Evolutionary conservation across 2,797 vertebrate genomes (phyloP).

Genomic region (Xiphorhynchus erythropygius): DNA sequence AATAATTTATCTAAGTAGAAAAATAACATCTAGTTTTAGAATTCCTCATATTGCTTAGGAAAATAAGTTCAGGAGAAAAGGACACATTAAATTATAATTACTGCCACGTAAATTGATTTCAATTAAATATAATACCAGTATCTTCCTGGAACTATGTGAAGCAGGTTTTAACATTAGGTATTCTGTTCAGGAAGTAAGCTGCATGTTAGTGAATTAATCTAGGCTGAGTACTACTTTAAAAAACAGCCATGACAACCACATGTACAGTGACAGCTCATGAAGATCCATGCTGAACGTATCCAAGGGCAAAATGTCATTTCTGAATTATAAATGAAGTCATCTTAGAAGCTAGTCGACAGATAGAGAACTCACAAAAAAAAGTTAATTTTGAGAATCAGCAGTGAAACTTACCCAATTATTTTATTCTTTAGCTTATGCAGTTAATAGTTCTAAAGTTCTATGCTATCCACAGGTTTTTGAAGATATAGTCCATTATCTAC

Average conservation of each 20-base stretch:
- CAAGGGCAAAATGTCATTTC: background rate
- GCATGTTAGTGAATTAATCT: background rate
- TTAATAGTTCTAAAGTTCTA: background rate
- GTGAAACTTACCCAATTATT: background rate
- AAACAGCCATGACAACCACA: background rate
- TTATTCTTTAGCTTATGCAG: background rate
- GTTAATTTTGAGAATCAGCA: background rate
- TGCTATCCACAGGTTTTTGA: background rate
- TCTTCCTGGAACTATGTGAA: background rate
- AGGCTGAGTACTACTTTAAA: background rate
- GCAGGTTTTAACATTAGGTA: background rate
- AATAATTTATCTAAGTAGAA: slow-evolving; percentile 12
- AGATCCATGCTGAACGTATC: background rate
- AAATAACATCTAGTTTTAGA: background rate
- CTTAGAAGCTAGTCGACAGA: background rate
- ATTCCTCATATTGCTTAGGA: background rate
- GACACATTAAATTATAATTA: background rate
- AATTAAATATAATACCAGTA: background rate
- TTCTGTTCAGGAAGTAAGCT: background rate
- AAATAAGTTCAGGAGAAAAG: background rate
- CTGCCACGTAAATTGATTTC: background rate
- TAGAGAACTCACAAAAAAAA: background rate
- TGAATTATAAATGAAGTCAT: background rate
- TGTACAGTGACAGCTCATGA: background rate
- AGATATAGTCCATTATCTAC: background rate